Base-by-base conservation (phyloP, 2,797 vertebrate species). In the Acanthornis magna region DNA sequence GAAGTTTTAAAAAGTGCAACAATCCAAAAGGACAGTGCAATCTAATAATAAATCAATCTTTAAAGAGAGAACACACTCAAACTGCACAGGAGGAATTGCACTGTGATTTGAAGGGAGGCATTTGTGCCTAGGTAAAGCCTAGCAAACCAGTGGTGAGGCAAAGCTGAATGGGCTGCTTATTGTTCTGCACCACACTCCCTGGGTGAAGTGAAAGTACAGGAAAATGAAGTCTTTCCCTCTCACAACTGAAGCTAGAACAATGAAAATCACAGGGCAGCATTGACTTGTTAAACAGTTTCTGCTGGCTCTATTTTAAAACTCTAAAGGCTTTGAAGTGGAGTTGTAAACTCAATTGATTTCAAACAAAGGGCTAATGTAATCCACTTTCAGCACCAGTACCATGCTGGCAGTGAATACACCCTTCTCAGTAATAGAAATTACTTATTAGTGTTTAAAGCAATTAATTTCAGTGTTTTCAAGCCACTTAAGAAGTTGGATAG, bases 201-300 rank as follows among this genome's bases (percentile, higher is more conserved):
- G 72, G 27, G 47, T 81, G 66, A 95, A 95, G 75, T 75, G 87
- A 95, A 96, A 94, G 76, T 88, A 80, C 54, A 93, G 61, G 83
- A 91, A 95, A 96, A 96, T 93, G 67, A 93, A 96, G 93, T 95
- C 88, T 91, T 96, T 94, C 93, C 92, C 65, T 79, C 71, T 91
- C 88, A 95, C 85, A 83, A 54, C 71, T 91, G 43, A 91, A 93
- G 94, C 85, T 48, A 94, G 88, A 95, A 95, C 93, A 95, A 93
- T 89, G 61, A 78, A 93, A 95, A 95, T 96, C 91, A 87, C 90
- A 90, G 63, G 83, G 43, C 81, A 94, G 89, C 91, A 96, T 61
- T 96, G 94, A 95, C 88, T 95, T 96, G 96, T 96, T 96, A 97
- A 96, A 95, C 66, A 97, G 94, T 95, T 95, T 94, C 93, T 95